These are phyloP conservation scores for Andrena chrysosceles DNA, from an alignment of 2,888 invertebrate species.

Conservation along the genomic window DNA sequence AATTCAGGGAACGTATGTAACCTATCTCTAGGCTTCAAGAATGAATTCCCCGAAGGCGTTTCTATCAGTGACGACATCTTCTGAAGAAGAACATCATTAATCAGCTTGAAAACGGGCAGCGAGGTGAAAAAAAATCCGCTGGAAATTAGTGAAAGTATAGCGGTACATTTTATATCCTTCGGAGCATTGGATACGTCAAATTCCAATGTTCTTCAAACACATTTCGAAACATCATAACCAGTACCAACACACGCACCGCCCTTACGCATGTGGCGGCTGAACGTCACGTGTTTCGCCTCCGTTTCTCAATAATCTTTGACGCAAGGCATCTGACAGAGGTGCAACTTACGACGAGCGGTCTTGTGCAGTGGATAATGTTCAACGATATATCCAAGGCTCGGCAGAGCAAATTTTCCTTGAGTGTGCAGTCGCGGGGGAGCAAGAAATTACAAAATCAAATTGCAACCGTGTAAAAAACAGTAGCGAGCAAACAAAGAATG, in stretches of 20 bases:
- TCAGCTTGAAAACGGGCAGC: not conserved
- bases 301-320: slow-evolving; percentile 14
- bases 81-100: slow-evolving; percentile 3
- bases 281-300: not conserved
- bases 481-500: too few relatives aligned
- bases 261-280: too few relatives aligned
- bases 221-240: slow-evolving; percentile 57
- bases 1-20: not conserved
- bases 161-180: slow-evolving; percentile 49
- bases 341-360: not conserved
- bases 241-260: slow-evolving; percentile 13
- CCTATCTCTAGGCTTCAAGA: not conserved
- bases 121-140: slow-evolving; percentile 9
- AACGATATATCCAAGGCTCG: too few relatives aligned
- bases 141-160: slow-evolving; percentile 65
- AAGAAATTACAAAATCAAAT: too few relatives aligned
- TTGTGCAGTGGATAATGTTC: not conserved
- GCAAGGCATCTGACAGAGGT: not conserved
- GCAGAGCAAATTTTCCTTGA: too few relatives aligned
- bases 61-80: slow-evolving; percentile 23
- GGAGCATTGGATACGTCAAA: slow-evolving; percentile 44
- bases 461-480: too few relatives aligned
- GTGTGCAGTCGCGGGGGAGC: too few relatives aligned
- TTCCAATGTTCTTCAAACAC: slow-evolving; percentile 40
- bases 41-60: slow-evolving; percentile 14